Base-by-base conservation (phyloP, 2,113 vertebrate species). In the Delphinapterus leucas region DNA sequence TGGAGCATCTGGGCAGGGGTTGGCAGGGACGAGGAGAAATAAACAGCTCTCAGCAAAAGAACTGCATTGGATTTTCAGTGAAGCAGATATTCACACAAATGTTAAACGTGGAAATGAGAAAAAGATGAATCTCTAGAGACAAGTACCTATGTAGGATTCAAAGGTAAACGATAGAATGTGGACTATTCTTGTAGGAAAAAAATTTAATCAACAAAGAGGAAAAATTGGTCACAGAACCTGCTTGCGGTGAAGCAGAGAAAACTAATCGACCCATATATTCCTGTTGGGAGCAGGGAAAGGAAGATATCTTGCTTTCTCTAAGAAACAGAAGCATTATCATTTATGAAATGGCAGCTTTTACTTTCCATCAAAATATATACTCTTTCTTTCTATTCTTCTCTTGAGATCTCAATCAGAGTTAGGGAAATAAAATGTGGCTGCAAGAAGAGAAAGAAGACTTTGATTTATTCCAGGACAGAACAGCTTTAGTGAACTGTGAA, bases 11-110 rank as follows among this genome's bases (percentile, higher is more conserved):
- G 26, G 23, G 28, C 18, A n/a, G 11, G 20, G 38, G 55, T 6
- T 81, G 23, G 11, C 15, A 26, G 21, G 8, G 13, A 47, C 5
- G 25, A 21, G 41, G 41, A 95, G 89, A 93, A 88, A 88, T 88
- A 91, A 92, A 92, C 31, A 96, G 60, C 74, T 14, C 79, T 97
- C 86, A 92, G 93, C 91, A 97, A 96, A 97, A 44, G n/a, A 93
- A 81, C 26, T 5, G 9, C 67, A 70, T 36, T 84, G 53, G 23
- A 63, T 96, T 97, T 97, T 77, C 36, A 61, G 23, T 38, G 41
- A 77, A 92, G 60, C 74, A 93, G 70, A 63, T 90, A 96, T 60
- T 93, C 86, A 96, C 65, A 89, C 53, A 93, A 65, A 87, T 77
- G 77, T 81, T 93, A 95, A 88, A 93, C 25, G 31, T 23, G 63